Evolutionary conservation across 1,140 invertebrate genomes (phyloP).

Genomic region (Reticulitermes speratus): DNA sequence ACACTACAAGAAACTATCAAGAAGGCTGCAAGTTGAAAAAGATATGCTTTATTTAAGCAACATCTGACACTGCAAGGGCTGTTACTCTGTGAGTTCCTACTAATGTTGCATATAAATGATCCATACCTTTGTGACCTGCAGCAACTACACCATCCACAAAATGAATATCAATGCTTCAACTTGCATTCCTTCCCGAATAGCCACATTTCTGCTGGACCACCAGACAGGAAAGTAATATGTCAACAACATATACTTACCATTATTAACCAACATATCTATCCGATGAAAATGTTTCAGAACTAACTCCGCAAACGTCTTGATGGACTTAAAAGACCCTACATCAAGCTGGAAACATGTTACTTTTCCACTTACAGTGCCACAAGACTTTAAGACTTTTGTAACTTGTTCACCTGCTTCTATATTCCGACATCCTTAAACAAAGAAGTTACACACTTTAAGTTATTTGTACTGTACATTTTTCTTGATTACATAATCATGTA

Average conservation of each 20-base stretch:
- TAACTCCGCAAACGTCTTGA: constrained; percentile 68
- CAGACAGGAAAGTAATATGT: neutral
- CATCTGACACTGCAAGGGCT: too few species aligned
- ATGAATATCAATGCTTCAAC: too few species aligned
- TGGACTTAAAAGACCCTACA: constrained; percentile 66
- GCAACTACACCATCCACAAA: too few species aligned
- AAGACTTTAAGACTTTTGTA: constrained; percentile 53
- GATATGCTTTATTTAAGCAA: too few species aligned
- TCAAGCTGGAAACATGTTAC: constrained; percentile 57
- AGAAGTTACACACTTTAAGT: constrained; percentile 29
- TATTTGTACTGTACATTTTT: neutral
- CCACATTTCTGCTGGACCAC: too few species aligned
- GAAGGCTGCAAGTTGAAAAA: too few species aligned
- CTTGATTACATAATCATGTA: too few species aligned
- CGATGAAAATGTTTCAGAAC: constrained; percentile 62
- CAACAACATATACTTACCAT: constrained; percentile 58
- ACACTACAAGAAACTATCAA: too few species aligned
- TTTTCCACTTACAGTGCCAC: constrained; percentile 51
- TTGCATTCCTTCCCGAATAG: too few species aligned
- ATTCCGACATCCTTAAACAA: constrained; percentile 65
- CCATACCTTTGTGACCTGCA: too few species aligned
- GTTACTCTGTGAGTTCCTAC: too few species aligned
- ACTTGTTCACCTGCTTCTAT: constrained; percentile 57
- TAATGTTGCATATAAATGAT: too few species aligned
- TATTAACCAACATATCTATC: constrained; percentile 78